These are phyloP conservation scores for Cerceris rybyensis DNA, from an alignment of 2,888 invertebrate genomes.

Conservation along the genomic window DNA sequence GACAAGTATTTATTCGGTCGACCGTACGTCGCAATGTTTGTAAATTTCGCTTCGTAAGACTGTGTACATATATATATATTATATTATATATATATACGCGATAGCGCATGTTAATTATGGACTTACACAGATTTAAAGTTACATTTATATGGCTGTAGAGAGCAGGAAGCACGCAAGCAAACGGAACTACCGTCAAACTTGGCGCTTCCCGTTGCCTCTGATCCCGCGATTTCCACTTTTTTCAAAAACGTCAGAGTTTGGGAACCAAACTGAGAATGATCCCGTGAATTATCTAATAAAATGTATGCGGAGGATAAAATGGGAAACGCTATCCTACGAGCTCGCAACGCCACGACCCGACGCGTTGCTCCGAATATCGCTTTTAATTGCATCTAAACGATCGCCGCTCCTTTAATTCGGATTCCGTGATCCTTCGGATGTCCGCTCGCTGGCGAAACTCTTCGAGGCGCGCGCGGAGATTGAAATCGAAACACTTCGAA, in stretches of 20 bases:
- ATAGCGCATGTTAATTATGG: conserved; percentile 70
- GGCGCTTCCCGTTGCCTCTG: neutral
- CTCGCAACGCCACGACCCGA: conserved; percentile 23
- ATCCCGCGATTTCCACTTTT: too few relatives aligned
- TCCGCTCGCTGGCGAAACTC: neutral
- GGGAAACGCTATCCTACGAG: conserved; percentile 40
- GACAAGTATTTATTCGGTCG: conserved; percentile 74
- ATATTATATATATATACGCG: conserved; percentile 80
- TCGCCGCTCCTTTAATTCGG: conserved; percentile 32
- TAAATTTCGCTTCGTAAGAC: conserved; percentile 83
- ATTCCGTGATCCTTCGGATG: conserved; percentile 40
- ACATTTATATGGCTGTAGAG: conserved; percentile 56
- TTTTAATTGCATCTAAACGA: conserved; percentile 50
- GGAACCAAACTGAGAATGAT: too few relatives aligned
- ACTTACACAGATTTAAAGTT: conserved; percentile 54
- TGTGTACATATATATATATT: conserved; percentile 81
- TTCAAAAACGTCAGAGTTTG: too few relatives aligned
- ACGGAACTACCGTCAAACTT: too few relatives aligned
- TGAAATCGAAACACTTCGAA: conserved; percentile 29
- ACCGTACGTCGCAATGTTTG: conserved; percentile 79
- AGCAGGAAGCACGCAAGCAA: too few relatives aligned
- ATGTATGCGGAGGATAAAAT: conserved; percentile 1
- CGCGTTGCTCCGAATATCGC: conserved; percentile 44
- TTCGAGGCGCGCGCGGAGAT: conserved; percentile 7
- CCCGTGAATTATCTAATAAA: neutral